Evolutionary conservation across 1,140 invertebrate genomes (phyloP), one percentile per base, ranked within the genome.

Genomic region (Bacillus rossius): DNA sequence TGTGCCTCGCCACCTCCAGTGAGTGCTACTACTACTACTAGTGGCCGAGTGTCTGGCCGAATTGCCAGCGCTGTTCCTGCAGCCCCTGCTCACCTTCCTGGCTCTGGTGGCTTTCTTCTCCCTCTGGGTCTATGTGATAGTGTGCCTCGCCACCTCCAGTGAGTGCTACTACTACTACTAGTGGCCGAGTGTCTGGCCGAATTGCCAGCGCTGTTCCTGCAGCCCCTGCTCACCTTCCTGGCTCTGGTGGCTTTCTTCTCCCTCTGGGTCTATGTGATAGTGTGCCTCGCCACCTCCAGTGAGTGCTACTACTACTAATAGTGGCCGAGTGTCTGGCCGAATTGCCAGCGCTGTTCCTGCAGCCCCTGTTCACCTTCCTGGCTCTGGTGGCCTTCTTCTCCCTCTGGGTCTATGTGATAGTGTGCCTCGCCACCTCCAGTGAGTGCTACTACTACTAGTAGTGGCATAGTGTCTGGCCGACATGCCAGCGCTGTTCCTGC

Each of bases 61-160:
- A 66, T 80, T 96, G 60, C 93, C 94, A 5, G 84, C 82, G n/a
- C 73, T 98, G 22, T 86, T 96, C 66, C 75, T 94, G 19, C 93
- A 95, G 68, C 94, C 94, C 1, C 69, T 96, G 1, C 75, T 93
- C 57, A 96, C 94, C 0, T 94, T 94, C 69, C 60, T 89, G 43
- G 80, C 87, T 47, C 76, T 96, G 0, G 72, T 88, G 23, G 59
- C 84, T 40, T 96, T 96, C 71, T 88, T 94, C 61, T 73, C 84
- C 40, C 92, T 91, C 77, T 96, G 92, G 92, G 77, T 93, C 1
- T 78, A 81, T 26, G 84, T 96, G 37, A 82, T 96, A 61, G 74
- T 85, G 22, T 84, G 77, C 65, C 72, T 89, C 4, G 81, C 82
- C n/a, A 87, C 86, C 62, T 79, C 85, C 37, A 79, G 87, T 89